Base-by-base conservation (phyloP, 2,113 vertebrate species). In the Carettochelys insculpta region DNA sequence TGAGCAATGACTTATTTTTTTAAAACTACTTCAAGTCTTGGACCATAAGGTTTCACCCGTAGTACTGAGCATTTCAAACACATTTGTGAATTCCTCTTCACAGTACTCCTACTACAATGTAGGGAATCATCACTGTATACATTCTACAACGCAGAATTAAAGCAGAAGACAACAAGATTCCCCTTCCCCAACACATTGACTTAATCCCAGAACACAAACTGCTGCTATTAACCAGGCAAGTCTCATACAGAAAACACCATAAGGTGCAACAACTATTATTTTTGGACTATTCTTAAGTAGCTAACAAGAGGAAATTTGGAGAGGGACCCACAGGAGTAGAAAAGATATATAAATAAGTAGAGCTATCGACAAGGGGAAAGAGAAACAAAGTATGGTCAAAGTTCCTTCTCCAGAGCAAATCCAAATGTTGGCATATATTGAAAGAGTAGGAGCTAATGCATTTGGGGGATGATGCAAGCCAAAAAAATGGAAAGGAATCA, bases 331-430 rank as follows among this genome's bases (percentile, higher is more conserved):
- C 0, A 2, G 19, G 51, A 76, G 58, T 38, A 2, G 4, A 34
- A 48, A 84, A 87, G 25, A 85, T 20, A 90, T 19, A 79, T 12
- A 58, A 25, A 24, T 52, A 82, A 6, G 12, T 79, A 19, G 89
- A 82, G 6, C 1, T 58, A 0, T 31, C 41, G 14, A 1, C 0
- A 1, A 54, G 16, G 1, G 8, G 10, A 29, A 75, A 73, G 65
- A 50, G 31, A 1, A 11, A 43, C 20, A 5, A 54, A n/a, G 4
- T 82, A 27, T 38, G 68, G 71, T 54, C 58, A 86, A 79, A 83
- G 38, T 2, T 34, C 77, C 88, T 80, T 29, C 58, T n/a, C 58
- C 38, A 92, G 51, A 84, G 9, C 24, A 92, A 78, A 92, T 48
- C 34, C 0, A 85, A 87, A 82, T 17, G 5, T 29, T 56, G 43